These are phyloP conservation scores for Neodon shergylaensis DNA, from an alignment of 2,113 vertebrate genomes.

Conservation along the genomic window DNA sequence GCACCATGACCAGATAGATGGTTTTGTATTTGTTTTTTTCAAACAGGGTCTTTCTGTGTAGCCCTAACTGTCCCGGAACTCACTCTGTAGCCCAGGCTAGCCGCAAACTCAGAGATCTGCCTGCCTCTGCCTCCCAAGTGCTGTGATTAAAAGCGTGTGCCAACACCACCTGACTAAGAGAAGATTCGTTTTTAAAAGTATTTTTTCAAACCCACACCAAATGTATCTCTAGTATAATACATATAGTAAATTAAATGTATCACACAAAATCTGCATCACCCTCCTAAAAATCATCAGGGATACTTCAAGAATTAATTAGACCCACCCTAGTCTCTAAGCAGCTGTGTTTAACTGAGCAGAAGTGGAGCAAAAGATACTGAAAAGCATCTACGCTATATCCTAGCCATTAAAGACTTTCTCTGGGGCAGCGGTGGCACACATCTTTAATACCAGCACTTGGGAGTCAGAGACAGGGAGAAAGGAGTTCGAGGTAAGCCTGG, in stretches of 20 bases:
- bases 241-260: not conserved
- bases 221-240: not conserved
- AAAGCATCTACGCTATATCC: conserved; percentile 1
- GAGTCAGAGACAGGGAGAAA: not conserved
- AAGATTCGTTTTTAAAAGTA: conserved; percentile 26
- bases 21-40: not conserved
- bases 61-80: not conserved
- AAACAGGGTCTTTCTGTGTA: not conserved
- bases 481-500: not conserved
- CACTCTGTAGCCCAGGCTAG: not conserved
- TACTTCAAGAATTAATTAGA: conserved; percentile 28
- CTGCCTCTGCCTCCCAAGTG: not conserved
- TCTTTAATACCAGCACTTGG: not conserved
- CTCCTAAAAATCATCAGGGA: not conserved
- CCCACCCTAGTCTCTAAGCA: not conserved
- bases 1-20: not conserved
- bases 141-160: not conserved
- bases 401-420: conserved; percentile 33
- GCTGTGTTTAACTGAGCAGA: not conserved
- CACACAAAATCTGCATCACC: not conserved
- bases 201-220: conserved; percentile 15
- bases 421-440: not conserved
- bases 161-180: not conserved
- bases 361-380: not conserved
- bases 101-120: not conserved